A percentile compares a stretch with the other conserved stretches of the same genome.
phyloP scores from a whole-genome alignment of 2,888 invertebrate species.

The Orthosia incerta region DNA sequence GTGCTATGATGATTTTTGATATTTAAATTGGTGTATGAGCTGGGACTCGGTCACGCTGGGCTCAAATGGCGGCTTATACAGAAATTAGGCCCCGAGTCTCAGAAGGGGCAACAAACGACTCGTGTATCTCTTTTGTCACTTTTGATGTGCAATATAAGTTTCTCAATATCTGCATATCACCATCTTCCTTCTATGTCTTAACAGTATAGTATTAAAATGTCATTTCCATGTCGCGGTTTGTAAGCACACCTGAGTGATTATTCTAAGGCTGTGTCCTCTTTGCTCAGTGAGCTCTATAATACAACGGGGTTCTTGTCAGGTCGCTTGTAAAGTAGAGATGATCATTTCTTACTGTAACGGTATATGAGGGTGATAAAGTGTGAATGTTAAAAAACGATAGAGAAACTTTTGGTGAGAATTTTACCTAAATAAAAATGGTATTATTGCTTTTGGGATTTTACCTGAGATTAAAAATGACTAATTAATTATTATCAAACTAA shows the following conservation, averaged over 20 bases:
- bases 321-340: not conserved
- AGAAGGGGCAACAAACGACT: not conserved
- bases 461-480: not conserved
- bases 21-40: not conserved
- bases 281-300: slow-evolving; percentile 50
- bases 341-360: slow-evolving; percentile 19
- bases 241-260: slow-evolving; percentile 31
- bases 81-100: too few relatives aligned
- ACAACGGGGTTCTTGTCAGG: slow-evolving; percentile 33
- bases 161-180: slow-evolving; percentile 1
- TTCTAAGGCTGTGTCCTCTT: slow-evolving; percentile 48
- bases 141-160: slow-evolving; percentile 26
- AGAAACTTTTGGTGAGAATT: not conserved
- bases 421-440: not conserved
- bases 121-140: not conserved
- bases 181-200: slow-evolving; percentile 3
- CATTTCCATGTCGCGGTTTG: slow-evolving; percentile 47
- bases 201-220: slow-evolving; percentile 39
- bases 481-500: too few relatives aligned
- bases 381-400: too few relatives aligned
- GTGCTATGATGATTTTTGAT: not conserved
- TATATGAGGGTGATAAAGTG: slow-evolving; percentile 2
- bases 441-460: not conserved
- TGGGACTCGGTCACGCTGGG: not conserved
- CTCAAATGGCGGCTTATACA: not conserved